Conservation (phyloP, 2,888 invertebrate genomes). For the Pheosia gnoma region DNA sequence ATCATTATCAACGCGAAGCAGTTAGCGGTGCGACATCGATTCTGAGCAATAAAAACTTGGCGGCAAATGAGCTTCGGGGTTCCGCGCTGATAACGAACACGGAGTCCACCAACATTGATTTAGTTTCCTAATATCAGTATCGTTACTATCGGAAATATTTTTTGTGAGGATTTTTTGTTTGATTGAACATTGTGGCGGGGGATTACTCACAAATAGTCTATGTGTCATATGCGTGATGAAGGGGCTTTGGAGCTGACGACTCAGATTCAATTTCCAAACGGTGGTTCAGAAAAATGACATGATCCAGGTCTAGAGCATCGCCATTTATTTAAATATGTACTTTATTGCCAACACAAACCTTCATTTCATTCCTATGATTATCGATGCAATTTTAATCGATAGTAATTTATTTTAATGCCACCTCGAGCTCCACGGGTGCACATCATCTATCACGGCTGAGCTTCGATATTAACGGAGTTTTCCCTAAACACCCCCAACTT, state of each 20-base stretch:
- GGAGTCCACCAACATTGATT: neutral
- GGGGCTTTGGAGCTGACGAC: too few species aligned
- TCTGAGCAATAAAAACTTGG: conserved; percentile 4
- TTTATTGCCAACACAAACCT: too few species aligned
- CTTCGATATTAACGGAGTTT: conserved; percentile 32
- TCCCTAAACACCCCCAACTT: conserved; percentile 19
- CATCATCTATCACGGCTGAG: conserved; percentile 28
- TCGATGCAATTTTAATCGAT: neutral
- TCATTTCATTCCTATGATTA: too few species aligned
- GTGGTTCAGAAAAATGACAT: too few species aligned
- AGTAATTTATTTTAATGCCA: neutral
- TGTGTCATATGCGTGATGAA: too few species aligned
- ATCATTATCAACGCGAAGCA: neutral
- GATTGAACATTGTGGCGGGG: too few species aligned
- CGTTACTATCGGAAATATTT: neutral
- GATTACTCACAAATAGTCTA: too few species aligned
- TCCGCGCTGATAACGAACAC: neutral
- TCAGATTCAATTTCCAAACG: too few species aligned
- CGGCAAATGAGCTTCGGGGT: neutral
- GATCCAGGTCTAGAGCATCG: too few species aligned
- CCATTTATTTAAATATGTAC: too few species aligned
- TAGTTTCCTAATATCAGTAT: neutral
- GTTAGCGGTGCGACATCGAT: conserved; percentile 5
- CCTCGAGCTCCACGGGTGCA: conserved; percentile 22
- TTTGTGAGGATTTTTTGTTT: too few species aligned